phyloP scores from a whole-genome alignment of 2,113 vertebrate genomes.

The Trachemys scripta region DNA sequence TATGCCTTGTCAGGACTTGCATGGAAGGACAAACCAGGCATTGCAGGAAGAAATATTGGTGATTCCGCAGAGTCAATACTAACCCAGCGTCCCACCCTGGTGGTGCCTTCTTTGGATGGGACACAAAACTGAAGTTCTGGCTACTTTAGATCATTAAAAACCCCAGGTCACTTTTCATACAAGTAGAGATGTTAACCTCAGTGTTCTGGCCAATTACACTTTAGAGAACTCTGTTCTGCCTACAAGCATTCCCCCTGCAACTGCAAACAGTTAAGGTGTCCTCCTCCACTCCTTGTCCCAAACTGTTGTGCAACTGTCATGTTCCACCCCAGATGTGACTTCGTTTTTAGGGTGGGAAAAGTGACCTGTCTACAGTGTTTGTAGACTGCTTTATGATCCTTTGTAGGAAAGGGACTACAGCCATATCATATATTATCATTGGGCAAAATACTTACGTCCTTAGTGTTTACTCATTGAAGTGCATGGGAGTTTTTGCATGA shows the following conservation, averaged over 20 bases:
- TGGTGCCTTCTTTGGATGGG: background rate
- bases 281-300: background rate
- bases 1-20: background rate
- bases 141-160: background rate
- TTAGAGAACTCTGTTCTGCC: rapidly evolving
- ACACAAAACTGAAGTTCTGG: background rate
- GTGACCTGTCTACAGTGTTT: rapidly evolving
- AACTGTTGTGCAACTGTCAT: background rate
- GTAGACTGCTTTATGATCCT: rapidly evolving
- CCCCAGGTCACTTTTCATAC: background rate
- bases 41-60: background rate
- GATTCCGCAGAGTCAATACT: background rate
- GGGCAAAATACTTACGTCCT: background rate
- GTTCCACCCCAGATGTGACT: rapidly evolving
- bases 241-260: rapidly evolving
- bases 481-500: background rate
- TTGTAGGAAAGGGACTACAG: background rate
- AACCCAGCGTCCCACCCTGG: background rate
- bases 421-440: background rate
- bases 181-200: background rate
- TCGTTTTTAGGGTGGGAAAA: background rate
- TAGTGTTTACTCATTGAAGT: background rate
- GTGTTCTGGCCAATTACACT: background rate
- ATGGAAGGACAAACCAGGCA: background rate
- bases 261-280: background rate